Percentiles rank a stretch among this genome's conserved stretches.
phyloP scores from a whole-genome alignment of 2,797 vertebrate species.

The Pantherophis vulpinus region DNA sequence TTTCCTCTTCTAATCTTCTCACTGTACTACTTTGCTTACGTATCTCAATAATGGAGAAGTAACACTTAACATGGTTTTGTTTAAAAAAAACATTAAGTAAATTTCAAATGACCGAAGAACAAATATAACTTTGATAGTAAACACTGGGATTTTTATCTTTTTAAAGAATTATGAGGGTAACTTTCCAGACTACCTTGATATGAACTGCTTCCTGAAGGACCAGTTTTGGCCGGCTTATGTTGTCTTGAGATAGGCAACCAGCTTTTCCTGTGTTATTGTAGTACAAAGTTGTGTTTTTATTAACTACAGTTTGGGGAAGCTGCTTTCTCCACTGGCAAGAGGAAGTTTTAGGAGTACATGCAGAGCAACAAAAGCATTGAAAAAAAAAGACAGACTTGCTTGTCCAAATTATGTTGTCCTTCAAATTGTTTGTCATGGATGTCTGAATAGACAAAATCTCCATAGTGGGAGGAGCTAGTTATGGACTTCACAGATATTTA shows the following conservation, averaged over 20 bases:
- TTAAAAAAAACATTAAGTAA: background rate
- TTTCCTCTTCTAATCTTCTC: background rate
- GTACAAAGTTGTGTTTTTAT: background rate
- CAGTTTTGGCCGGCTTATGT: background rate
- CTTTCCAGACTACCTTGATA: background rate
- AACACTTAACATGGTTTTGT: background rate
- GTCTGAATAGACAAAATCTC: background rate
- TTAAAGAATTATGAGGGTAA: background rate
- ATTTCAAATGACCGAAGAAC: background rate
- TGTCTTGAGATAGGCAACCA: background rate
- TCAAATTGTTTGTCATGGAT: background rate
- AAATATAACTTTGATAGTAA: background rate
- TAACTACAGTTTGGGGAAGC: background rate
- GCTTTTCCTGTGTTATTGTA: background rate
- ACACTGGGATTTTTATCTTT: background rate
- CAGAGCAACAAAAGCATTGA: background rate
- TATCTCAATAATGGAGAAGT: background rate
- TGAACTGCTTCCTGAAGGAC: background rate
- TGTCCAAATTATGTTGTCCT: background rate
- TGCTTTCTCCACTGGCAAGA: background rate
- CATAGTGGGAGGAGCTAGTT: background rate
- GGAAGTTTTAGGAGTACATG: background rate
- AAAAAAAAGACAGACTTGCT: background rate
- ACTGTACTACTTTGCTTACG: background rate
- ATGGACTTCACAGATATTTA: background rate